Evolutionary conservation across 2,888 invertebrate species (phyloP), one percentile per base, ranked within the genome.

Genomic region (Formica aserva): DNA sequence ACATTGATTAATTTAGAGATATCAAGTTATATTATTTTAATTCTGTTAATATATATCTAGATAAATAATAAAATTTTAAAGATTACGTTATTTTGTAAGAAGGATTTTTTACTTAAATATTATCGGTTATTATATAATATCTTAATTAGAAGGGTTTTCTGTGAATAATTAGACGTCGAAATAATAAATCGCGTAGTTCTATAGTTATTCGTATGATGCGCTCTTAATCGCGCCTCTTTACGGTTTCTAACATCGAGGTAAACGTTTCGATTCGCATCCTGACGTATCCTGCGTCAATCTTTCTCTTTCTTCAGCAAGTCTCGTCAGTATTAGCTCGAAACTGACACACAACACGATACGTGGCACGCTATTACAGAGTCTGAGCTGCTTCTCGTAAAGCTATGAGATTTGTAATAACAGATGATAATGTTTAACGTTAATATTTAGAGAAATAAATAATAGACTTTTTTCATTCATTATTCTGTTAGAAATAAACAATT

Each of bases 241-340:
- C 87, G 88, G 86, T 88, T 71, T 71, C 87, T 86, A 82, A 87
- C 89, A 89, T 88, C 82, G 85, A 85, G 87, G 88, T 88, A 88
- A 88, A 88, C 88, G 89, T 84, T 87, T 87, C 86, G 87, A 88
- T 85, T 77, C 84, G 86, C 82, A 84, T 86, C 86, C 82, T 83
- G 78, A 62, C 71, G 78, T 86, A 62, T 86, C 72, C 72, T 57
- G 69, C 66, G 32, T 67, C 48, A 67, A 22, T 76, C 81, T 72
- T 69, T 60, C 63, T 62, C 32, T 45, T 45, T 63, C 63, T 55
- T 80, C 52, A 52, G 55, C 75, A 84, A 84, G 22, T 65, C 63
- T 66, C 55, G 41, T 41, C 57, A 41, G 57, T n/a, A n/a, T 57
- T 67, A 78, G 41, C 57, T 67, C 67, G 77, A 41, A 57, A 67